Percentiles rank a stretch among this genome's conserved stretches.
Evolutionary conservation across 2,113 vertebrate species (phyloP).

Genomic region (Channa maculata): DNA sequence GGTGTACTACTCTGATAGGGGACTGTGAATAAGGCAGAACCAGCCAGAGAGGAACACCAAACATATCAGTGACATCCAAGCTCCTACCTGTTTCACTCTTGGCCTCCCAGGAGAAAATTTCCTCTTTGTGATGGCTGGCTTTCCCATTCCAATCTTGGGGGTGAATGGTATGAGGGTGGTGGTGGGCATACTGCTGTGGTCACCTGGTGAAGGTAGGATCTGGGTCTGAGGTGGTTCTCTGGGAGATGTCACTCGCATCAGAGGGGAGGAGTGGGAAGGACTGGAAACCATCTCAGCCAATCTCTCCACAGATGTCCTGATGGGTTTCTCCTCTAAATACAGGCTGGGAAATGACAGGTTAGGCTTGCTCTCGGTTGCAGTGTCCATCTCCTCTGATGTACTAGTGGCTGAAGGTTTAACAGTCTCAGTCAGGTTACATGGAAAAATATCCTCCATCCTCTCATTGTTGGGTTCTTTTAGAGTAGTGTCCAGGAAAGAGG

Average conservation of each 20-base stretch:
- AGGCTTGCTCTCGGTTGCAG: conserved; percentile 76
- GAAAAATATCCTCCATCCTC: conserved; percentile 52
- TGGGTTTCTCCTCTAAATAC: conserved; percentile 82
- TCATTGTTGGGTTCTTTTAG: conserved; percentile 66
- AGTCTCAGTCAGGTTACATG: conserved; percentile 56
- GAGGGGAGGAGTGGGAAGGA: conserved; percentile 76
- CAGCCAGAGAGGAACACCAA: conserved; percentile 10
- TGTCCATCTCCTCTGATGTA: conserved; percentile 75
- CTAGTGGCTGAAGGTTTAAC: conserved; percentile 49
- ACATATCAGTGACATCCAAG: not conserved
- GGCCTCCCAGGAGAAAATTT: conserved; percentile 99
- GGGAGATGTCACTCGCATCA: conserved; percentile 75
- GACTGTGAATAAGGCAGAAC: conserved; percentile 11
- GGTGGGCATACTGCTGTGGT: conserved; percentile 81
- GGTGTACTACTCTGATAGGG: not conserved
- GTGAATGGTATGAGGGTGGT: conserved; percentile 91
- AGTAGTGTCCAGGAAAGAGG: conserved; percentile 64
- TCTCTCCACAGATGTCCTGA: conserved; percentile 80
- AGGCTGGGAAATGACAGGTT: conserved; percentile 79
- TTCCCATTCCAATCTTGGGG: conserved; percentile 99
- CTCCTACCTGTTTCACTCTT: conserved; percentile 95
- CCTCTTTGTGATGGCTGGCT: conserved; percentile 98
- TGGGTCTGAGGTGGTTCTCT: conserved; percentile 78
- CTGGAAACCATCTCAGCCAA: conserved; percentile 80
- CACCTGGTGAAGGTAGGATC: conserved; percentile 75